phyloP scores from a whole-genome alignment of 2,113 vertebrate species.

The Hipposideros armiger region DNA sequence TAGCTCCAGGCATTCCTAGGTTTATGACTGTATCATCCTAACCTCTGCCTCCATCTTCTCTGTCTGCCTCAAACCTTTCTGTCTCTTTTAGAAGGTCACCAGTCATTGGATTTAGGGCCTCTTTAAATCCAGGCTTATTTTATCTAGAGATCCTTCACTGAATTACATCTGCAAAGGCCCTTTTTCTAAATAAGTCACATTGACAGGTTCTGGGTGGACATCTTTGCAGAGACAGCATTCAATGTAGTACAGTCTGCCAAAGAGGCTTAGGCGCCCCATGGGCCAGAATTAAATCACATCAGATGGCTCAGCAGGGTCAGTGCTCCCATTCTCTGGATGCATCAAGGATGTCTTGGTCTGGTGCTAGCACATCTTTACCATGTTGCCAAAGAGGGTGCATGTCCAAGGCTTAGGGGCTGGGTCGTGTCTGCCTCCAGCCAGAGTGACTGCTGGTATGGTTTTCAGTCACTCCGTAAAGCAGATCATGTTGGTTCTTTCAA shows the following conservation, averaged over 20 bases:
- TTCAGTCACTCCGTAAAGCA: background rate
- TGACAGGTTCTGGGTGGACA: background rate
- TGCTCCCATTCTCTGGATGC: background rate
- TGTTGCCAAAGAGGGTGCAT: background rate
- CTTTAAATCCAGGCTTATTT: background rate
- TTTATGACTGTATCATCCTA: background rate
- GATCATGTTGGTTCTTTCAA: background rate
- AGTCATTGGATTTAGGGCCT: background rate
- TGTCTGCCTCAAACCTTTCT: background rate
- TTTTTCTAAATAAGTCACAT: background rate
- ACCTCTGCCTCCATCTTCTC: background rate
- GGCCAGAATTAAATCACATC: background rate
- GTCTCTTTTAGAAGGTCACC: background rate
- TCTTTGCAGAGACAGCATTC: background rate
- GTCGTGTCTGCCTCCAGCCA: background rate
- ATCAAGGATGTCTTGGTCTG: background rate
- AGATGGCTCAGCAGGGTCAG: background rate
- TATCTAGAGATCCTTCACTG: background rate
- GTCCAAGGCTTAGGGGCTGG: background rate
- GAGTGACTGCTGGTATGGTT: background rate
- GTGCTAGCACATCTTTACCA: too few species aligned
- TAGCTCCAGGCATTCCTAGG: background rate
- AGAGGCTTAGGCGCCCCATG: background rate
- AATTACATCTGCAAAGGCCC: background rate
- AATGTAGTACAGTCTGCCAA: background rate